Evolutionary conservation across 1,140 invertebrate genomes (phyloP).

Genomic region (Mesaphorura yosii): DNA sequence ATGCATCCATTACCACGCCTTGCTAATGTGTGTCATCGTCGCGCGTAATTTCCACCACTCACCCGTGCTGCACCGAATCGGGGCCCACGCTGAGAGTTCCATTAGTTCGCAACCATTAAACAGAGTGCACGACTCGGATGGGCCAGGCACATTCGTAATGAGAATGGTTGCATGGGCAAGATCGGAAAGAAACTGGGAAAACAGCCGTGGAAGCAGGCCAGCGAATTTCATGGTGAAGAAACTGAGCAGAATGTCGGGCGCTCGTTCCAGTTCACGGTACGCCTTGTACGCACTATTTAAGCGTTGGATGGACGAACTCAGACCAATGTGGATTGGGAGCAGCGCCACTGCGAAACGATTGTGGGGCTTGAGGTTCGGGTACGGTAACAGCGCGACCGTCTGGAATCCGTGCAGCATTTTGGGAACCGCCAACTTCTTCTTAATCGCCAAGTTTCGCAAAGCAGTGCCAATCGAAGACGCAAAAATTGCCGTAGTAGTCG

Average conservation of each 20-base stretch:
- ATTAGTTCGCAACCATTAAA: constrained; percentile 24
- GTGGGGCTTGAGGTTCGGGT: constrained; percentile 19
- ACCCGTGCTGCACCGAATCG: constrained; percentile 26
- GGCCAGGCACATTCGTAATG: constrained; percentile 26
- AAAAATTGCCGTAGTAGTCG: constrained; percentile 13
- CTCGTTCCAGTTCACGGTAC: constrained; percentile 2
- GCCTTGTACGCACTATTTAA: constrained; percentile 10
- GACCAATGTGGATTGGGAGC: constrained; percentile 16
- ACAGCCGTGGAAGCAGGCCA: constrained; percentile 15
- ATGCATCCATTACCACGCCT: no score
- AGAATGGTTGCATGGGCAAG: constrained; percentile 20
- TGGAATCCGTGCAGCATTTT: background rate
- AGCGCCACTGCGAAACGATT: constrained; percentile 24
- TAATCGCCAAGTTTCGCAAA: constrained; percentile 9
- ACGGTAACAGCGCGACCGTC: constrained; percentile 20
- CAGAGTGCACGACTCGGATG: constrained; percentile 18
- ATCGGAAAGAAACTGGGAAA: constrained; percentile 15
- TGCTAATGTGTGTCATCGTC: no score
- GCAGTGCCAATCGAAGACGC: constrained; percentile 8
- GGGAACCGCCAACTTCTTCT: constrained; percentile 1
- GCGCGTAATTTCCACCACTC: no score
- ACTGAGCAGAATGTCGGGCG: constrained; percentile 20
- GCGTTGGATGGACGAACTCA: constrained; percentile 5
- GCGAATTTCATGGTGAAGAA: constrained; percentile 20
- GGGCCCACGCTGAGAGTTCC: constrained; percentile 26